phyloP scores from a whole-genome alignment of 2,797 vertebrate genomes.

The Acestrorhynchus altus region DNA sequence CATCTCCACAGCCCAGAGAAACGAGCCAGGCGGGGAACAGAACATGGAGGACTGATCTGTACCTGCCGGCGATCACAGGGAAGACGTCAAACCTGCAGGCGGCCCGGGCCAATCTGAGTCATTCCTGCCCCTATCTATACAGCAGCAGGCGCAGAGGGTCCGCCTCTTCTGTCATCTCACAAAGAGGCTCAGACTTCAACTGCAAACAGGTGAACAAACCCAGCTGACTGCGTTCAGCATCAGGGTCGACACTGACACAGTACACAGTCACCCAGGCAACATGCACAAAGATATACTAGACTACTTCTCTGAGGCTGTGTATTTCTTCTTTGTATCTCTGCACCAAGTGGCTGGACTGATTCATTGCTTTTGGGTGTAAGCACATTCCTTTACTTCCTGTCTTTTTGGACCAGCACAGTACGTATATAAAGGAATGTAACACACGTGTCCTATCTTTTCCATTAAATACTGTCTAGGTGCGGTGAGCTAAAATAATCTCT shows the following conservation, averaged over 20 bases:
- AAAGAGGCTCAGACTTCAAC: slow-evolving; percentile 55
- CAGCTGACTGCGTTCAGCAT: background rate
- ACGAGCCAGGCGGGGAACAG: slow-evolving; percentile 28
- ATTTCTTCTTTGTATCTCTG: background rate
- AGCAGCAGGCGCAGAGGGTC: slow-evolving; percentile 72
- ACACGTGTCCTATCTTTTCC: background rate
- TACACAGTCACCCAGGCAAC: slow-evolving; percentile 5
- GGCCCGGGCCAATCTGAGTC: slow-evolving; percentile 69
- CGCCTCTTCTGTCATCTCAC: slow-evolving; percentile 72
- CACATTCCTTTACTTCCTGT: background rate
- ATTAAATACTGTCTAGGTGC: too few species aligned
- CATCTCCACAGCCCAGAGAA: slow-evolving; percentile 41
- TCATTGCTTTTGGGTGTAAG: background rate
- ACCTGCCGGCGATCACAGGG: slow-evolving; percentile 73
- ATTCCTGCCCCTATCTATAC: slow-evolving; percentile 74
- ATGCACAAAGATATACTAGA: background rate
- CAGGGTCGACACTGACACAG: slow-evolving; percentile 19
- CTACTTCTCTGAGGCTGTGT: background rate
- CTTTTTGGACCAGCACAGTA: background rate
- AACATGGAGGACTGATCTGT: slow-evolving; percentile 53
- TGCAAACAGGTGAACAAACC: slow-evolving; percentile 66
- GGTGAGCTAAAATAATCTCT: too few species aligned
- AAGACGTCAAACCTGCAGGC: slow-evolving; percentile 69
- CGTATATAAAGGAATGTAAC: background rate
- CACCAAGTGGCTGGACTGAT: background rate